A percentile compares a stretch with the other conserved stretches of the same genome.
Evolutionary conservation across 1,140 invertebrate genomes (phyloP).

Genomic region (Eriocheir sinensis): DNA sequence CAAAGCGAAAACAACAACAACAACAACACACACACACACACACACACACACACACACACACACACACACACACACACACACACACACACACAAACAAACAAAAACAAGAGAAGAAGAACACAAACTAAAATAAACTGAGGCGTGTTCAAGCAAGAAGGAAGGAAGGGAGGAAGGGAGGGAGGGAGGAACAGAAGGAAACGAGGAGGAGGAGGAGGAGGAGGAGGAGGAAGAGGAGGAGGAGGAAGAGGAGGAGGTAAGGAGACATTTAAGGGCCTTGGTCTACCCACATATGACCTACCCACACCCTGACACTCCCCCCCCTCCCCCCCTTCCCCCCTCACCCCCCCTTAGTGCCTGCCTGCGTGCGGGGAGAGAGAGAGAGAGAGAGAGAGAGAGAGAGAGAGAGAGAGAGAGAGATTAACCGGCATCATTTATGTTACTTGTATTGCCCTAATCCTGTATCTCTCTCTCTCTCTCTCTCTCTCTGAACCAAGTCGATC

Average conservation of each 20-base stretch:
- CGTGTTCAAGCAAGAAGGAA: neutral
- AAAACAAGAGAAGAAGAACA: neutral
- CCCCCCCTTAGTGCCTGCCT: no score
- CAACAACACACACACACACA: no score
- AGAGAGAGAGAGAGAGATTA: neutral
- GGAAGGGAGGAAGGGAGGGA: neutral
- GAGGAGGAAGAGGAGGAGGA: neutral
- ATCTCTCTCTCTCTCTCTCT: slow-evolving; percentile 19
- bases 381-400: slow-evolving; percentile 21
- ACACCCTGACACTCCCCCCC: neutral
- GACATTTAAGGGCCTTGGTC: neutral
- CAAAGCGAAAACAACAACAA: no score
- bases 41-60: neutral
- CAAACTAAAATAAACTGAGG: neutral
- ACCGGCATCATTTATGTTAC: neutral
- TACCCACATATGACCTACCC: slow-evolving; percentile 27
- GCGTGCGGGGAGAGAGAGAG: neutral
- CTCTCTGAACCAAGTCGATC: no score
- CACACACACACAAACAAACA: slow-evolving; percentile 40
- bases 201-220: neutral
- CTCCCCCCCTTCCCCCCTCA: neutral
- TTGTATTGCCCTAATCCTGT: neutral
- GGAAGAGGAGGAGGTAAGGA: neutral
- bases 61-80: slow-evolving; percentile 47
- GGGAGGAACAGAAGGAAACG: neutral